Percentiles rank a stretch among this genome's conserved stretches.
Conservation (phyloP, 2,888 invertebrate species). For the Rhabditophanes sp. region DNA sequence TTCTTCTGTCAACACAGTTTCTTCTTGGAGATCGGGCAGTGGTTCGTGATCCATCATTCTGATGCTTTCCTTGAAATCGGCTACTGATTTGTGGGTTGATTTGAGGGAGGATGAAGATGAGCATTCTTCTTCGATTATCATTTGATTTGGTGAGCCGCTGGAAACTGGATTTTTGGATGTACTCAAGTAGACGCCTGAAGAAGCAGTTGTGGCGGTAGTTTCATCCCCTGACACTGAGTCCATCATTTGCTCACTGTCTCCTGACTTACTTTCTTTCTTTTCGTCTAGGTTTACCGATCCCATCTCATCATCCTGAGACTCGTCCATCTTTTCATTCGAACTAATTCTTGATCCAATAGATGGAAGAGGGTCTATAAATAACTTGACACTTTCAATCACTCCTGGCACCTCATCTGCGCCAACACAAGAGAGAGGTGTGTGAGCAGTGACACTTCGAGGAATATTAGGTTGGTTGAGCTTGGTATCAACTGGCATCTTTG, state of each 20-base stretch:
- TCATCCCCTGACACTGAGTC: conserved; percentile 23
- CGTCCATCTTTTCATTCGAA: no score
- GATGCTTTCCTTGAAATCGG: neutral
- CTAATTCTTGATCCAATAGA: no score
- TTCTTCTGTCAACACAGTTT: conserved; percentile 67
- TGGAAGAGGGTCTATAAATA: no score
- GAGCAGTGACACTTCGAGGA: no score
- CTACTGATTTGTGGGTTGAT: conserved; percentile 5
- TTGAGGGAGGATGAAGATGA: conserved; percentile 3
- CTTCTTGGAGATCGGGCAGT: conserved; percentile 77
- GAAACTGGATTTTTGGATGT: no score
- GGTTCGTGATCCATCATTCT: conserved; percentile 13
- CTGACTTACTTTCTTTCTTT: neutral
- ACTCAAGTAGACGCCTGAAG: conserved; percentile 14
- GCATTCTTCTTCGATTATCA: conserved; percentile 2
- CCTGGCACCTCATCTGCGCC: no score
- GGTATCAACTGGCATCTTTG: no score
- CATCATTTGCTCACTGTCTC: conserved; percentile 27
- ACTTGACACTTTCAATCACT: no score
- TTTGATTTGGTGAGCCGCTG: no score
- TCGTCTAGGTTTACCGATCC: neutral
- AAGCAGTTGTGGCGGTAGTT: conserved; percentile 14
- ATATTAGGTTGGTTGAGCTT: no score
- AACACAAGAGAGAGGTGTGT: no score
- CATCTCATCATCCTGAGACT: no score